Conservation (phyloP, 2,888 invertebrate species). For the Folsomia candida region DNA sequence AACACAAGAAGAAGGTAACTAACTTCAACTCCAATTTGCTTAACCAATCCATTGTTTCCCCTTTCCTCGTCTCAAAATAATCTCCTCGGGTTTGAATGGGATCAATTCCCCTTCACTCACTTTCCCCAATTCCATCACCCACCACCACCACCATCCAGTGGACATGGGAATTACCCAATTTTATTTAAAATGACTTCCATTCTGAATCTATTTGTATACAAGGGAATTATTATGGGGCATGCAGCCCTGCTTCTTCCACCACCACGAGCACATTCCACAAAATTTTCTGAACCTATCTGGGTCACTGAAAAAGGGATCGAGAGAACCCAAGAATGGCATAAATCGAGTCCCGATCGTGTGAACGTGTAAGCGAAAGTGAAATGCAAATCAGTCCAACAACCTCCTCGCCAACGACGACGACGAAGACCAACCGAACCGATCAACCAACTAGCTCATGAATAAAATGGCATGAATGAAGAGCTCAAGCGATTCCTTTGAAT, state of each 20-base stretch:
- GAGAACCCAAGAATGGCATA: background rate
- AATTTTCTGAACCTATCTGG: background rate
- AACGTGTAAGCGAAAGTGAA: background rate
- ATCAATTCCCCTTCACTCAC: background rate
- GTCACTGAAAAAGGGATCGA: background rate
- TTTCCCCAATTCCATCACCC: background rate
- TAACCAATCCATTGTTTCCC: background rate
- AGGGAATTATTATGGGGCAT: background rate
- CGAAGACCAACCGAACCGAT: too few species aligned
- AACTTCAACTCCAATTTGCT: background rate
- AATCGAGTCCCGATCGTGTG: background rate
- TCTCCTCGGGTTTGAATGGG: background rate
- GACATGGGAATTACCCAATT: conserved; percentile 4
- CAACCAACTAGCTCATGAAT: background rate
- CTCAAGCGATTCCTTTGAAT: background rate
- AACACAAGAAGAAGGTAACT: background rate
- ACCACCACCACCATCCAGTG: background rate
- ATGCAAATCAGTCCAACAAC: background rate
- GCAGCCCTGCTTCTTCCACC: background rate
- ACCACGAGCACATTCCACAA: background rate
- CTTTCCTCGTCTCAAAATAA: background rate
- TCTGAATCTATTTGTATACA: background rate
- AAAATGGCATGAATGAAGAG: background rate
- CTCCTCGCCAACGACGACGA: background rate
- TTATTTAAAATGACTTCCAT: background rate